Percentiles rank a stretch among this genome's conserved stretches.
Evolutionary conservation across 1,140 invertebrate genomes (phyloP).

Genomic region (Probaryconus sp.): DNA sequence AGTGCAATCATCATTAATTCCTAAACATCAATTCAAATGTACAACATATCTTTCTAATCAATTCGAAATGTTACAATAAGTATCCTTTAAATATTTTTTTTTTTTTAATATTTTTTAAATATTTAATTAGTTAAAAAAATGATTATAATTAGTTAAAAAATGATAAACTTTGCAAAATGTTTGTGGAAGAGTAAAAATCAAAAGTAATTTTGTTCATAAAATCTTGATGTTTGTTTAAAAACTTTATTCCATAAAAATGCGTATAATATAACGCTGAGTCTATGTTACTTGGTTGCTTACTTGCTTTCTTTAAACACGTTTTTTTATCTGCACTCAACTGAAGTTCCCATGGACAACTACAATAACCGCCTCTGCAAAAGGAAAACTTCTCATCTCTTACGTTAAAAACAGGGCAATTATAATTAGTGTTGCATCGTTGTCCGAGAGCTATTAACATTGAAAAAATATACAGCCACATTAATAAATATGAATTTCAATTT

Average conservation of each 20-base stretch:
- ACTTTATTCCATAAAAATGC: not conserved
- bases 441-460: constrained; percentile 61
- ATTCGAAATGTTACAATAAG: not conserved
- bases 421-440: constrained; percentile 61
- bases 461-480: not conserved
- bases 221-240: constrained; percentile 1
- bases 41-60: constrained; percentile 1
- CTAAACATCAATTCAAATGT: constrained; percentile 32
- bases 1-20: constrained; percentile 61
- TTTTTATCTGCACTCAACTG: constrained; percentile 65
- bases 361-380: constrained; percentile 65
- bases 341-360: constrained; percentile 64
- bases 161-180: too few species aligned
- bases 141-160: too few species aligned
- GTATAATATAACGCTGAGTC: not conserved
- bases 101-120: too few species aligned
- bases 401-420: constrained; percentile 65
- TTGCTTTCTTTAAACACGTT: constrained; percentile 64
- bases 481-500: constrained; percentile 2
- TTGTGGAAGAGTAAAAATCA: too few species aligned
- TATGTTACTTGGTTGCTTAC: constrained; percentile 57
- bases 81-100: not conserved
- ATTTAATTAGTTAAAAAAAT: too few species aligned
- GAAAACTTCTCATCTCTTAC: constrained; percentile 57
- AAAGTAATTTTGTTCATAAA: too few species aligned